Percentiles rank a stretch among this genome's conserved stretches.
phyloP scores from a whole-genome alignment of 2,113 vertebrate species.

The Paratilapia polleni region DNA sequence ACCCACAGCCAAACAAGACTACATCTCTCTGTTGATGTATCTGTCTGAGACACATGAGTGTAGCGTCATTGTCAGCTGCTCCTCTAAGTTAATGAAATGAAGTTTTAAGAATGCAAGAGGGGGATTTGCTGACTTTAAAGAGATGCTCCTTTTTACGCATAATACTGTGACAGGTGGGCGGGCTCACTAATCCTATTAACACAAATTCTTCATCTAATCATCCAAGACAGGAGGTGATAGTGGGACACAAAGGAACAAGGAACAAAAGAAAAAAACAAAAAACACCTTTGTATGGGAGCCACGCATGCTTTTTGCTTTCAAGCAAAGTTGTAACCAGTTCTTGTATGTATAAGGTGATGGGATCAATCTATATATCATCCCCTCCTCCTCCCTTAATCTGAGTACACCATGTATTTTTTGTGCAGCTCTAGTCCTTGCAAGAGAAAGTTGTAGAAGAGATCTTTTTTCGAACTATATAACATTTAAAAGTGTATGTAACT shows the following conservation, averaged over 20 bases:
- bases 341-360: not conserved
- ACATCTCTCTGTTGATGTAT: not conserved
- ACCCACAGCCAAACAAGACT: not conserved
- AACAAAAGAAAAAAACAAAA: not conserved
- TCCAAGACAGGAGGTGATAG: slow-evolving; percentile 35
- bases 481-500: not conserved
- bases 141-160: slow-evolving; percentile 39
- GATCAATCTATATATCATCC: not conserved
- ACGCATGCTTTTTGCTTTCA: not conserved
- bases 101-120: slow-evolving; percentile 44
- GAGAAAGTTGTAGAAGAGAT: not conserved
- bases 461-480: not conserved
- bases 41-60: slow-evolving; percentile 10
- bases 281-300: not conserved
- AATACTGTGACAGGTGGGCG: slow-evolving; percentile 58
- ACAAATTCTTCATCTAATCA: slow-evolving; percentile 58
- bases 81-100: slow-evolving; percentile 61
- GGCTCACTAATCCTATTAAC: slow-evolving; percentile 59
- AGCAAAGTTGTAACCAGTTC: not conserved
- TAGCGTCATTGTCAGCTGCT: slow-evolving; percentile 32
- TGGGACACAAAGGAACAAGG: slow-evolving; percentile 1
- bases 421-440: not conserved
- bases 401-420: not conserved
- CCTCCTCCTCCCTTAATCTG: not conserved
- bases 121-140: slow-evolving; percentile 53